Conservation (phyloP, 2,888 invertebrate genomes). For the Ormyrus thymus region DNA sequence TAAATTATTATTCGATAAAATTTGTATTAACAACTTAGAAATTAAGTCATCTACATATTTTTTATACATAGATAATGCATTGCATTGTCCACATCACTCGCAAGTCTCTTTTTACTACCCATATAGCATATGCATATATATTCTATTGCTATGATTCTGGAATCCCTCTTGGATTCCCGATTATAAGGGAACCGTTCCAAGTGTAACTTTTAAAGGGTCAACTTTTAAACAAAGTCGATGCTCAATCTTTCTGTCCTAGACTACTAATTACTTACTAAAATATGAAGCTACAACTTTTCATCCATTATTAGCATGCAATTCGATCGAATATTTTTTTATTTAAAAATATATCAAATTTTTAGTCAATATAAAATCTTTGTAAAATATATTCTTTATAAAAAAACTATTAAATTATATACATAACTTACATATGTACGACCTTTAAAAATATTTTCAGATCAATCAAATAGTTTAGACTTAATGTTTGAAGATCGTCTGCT, state of each 20-base stretch:
- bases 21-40: constrained; percentile 53
- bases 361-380: neutral
- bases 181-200: constrained; percentile 23
- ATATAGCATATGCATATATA: constrained; percentile 20
- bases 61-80: constrained; percentile 61
- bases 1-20: constrained; percentile 55
- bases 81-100: constrained; percentile 58
- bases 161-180: constrained; percentile 36
- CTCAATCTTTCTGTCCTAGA: constrained; percentile 20
- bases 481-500: neutral
- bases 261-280: neutral
- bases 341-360: constrained; percentile 10
- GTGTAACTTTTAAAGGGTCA: constrained; percentile 10
- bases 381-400: neutral
- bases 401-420: constrained; percentile 2
- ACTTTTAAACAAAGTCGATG: constrained; percentile 27
- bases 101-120: constrained; percentile 39
- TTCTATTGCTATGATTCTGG: constrained; percentile 46
- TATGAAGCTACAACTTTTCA: neutral
- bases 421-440: neutral
- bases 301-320: neutral
- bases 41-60: constrained; percentile 58
- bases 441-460: neutral
- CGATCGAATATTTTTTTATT: neutral
- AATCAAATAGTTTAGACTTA: constrained; percentile 11